Evolutionary conservation across 1,140 invertebrate species (phyloP).

Genomic region (Dinothrombium tinctorium): DNA sequence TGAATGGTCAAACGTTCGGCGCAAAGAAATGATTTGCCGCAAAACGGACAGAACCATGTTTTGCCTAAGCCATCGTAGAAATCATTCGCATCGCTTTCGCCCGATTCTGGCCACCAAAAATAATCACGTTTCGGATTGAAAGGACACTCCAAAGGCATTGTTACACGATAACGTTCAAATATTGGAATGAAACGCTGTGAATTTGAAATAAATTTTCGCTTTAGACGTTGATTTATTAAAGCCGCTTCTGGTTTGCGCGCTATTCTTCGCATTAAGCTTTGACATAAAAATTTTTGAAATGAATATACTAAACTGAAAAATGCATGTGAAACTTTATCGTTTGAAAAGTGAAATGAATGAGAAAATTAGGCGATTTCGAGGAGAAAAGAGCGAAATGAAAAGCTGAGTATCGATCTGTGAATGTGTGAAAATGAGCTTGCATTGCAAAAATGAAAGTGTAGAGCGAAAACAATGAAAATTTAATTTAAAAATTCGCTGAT

Average conservation of each 20-base stretch:
- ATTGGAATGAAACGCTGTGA: conserved; percentile 60
- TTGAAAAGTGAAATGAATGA: no score
- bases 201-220: background rate
- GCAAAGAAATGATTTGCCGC: conserved; percentile 73
- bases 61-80: conserved; percentile 37
- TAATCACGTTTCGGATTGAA: conserved; percentile 64
- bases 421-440: no score
- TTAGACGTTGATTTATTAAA: background rate
- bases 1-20: conserved; percentile 66
- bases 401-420: no score
- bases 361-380: no score
- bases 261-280: background rate
- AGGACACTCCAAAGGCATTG: conserved; percentile 60
- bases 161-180: conserved; percentile 55
- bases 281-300: background rate
- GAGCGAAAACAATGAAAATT: no score
- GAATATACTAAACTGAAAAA: no score
- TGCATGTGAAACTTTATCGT: no score
- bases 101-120: conserved; percentile 21
- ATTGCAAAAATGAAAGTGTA: no score
- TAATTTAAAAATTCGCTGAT: background rate
- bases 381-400: no score
- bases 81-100: conserved; percentile 43
- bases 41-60: conserved; percentile 66
- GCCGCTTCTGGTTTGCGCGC: background rate